These are phyloP conservation scores for Percopsis transmontana DNA, from an alignment of 2,113 vertebrate species.

Conservation along the genomic window DNA sequence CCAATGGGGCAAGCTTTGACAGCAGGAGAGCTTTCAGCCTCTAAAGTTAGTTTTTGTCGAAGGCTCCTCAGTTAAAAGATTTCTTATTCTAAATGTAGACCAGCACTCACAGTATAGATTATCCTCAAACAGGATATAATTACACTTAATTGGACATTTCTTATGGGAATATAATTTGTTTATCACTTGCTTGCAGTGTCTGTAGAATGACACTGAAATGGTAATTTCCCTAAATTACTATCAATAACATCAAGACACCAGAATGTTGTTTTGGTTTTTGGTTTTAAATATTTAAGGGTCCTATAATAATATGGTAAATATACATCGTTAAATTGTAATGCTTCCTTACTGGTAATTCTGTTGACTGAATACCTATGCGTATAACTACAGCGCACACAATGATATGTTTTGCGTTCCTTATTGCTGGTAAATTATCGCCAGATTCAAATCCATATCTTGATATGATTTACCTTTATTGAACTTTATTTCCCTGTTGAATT, in stretches of 20 bases:
- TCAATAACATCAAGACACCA: background rate
- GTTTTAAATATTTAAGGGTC: background rate
- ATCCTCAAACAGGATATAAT: background rate
- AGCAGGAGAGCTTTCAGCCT: background rate
- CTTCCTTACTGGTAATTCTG: background rate
- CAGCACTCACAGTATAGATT: background rate
- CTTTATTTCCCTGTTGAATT: too few species aligned
- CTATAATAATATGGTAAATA: background rate
- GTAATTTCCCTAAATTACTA: background rate
- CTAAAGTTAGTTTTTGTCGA: background rate
- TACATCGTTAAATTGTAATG: background rate
- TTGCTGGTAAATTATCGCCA: constrained; percentile 12
- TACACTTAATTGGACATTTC: background rate
- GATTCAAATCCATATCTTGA: background rate
- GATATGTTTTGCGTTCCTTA: background rate
- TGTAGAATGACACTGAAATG: background rate
- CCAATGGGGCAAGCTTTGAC: constrained; percentile 2
- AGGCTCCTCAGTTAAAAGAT: background rate
- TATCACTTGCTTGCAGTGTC: background rate
- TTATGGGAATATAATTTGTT: background rate
- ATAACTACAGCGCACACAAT: background rate
- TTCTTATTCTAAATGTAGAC: constrained; percentile 6
- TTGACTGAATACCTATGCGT: background rate
- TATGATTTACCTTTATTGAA: too few species aligned
- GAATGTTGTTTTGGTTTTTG: background rate